phyloP scores from a whole-genome alignment of 2,113 vertebrate genomes.

The Thryonomys swinderianus region DNA sequence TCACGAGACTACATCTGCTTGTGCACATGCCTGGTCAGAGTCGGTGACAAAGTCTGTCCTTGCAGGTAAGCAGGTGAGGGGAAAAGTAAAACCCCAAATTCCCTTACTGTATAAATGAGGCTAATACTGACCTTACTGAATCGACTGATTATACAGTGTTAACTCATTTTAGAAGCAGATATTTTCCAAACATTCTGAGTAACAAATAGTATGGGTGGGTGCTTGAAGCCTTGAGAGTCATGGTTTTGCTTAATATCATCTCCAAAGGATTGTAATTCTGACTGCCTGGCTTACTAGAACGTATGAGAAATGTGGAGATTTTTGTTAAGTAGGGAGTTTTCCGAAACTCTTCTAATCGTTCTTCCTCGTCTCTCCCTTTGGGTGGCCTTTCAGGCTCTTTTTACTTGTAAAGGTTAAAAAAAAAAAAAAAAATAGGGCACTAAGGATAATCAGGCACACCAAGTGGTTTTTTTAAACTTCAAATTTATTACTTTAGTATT shows the following conservation, averaged over 20 bases:
- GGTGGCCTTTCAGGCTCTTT: neutral
- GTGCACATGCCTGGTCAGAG: neutral
- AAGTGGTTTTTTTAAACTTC: slow-evolving; percentile 2
- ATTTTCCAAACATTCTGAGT: neutral
- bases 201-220: neutral
- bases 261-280: neutral
- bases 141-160: neutral
- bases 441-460: neutral
- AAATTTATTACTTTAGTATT: neutral
- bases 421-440: neutral
- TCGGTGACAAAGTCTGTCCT: neutral
- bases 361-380: neutral
- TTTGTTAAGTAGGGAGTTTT: neutral
- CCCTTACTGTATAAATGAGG: neutral
- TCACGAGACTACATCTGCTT: neutral
- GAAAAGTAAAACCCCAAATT: neutral
- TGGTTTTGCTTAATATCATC: neutral
- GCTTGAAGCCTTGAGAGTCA: neutral
- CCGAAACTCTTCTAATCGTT: neutral
- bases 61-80: neutral
- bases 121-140: neutral
- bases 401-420: neutral
- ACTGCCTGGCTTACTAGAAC: neutral
- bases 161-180: neutral
- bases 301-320: neutral